Base-by-base conservation (phyloP, 2,888 invertebrate genomes). In the Parascotia fuliginaria region DNA sequence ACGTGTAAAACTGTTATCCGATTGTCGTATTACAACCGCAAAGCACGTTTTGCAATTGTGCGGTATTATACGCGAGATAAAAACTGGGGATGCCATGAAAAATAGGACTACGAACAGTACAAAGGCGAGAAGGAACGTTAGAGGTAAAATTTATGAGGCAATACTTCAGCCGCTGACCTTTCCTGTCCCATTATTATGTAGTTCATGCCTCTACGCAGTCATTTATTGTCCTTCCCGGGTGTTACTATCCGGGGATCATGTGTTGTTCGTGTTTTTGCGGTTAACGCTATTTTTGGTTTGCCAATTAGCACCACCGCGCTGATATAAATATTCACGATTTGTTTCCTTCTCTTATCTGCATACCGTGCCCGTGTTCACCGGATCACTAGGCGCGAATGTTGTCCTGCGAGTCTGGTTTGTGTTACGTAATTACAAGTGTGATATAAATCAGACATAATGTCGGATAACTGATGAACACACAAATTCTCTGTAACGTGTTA, bases 151-250 rank as follows among this genome's bases (percentile, higher is more conserved):
- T 69, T 72, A 79, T 75, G 66, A 57, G 58, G 57, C 63, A 53
- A 76, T 77, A 60, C 52, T 52, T 79, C 72, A 72, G 45, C 55
- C 34, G 53, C 34, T 71, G 77, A 80, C 76, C 77, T 81, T 74
- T 70, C 60, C 54, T 57, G 63, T 69, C 56, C 51, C 73, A 75
- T 79, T 79, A 77, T 70, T 70, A 68, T 72, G 70, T 70, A 64
- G 71, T 76, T 71, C 70, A 61, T 73, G 74, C 65, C 58, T 67
- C 55, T 28, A 31, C 45, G 57, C 43, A 51, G 65, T 62, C 73
- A 62, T 73, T 75, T 72, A 70, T 75, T 66, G 70, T 70, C 65
- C 63, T 68, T 48, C 39, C 46, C 49, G 38, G 52, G 40, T 33
- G 49, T 52, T 38, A 56, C 50, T 51, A 40, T 36, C 41, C 40